Evolutionary conservation across 2,797 vertebrate species (phyloP).

Genomic region (Sebastes reedi): DNA sequence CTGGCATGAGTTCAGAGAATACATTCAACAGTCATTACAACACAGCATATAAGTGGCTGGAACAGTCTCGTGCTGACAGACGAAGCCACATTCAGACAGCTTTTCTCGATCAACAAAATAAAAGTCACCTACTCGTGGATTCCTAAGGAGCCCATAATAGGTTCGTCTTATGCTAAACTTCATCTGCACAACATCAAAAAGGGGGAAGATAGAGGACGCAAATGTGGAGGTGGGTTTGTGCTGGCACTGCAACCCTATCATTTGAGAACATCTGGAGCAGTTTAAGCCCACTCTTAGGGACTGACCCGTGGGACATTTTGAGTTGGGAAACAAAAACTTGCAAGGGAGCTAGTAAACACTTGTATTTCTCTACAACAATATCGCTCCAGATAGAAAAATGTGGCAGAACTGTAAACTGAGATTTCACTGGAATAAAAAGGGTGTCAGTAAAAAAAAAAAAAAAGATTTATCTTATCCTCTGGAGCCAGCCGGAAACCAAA

Average conservation of each 20-base stretch:
- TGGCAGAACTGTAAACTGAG: conserved; percentile 15
- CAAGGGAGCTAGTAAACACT: conserved; percentile 63
- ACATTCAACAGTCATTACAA: conserved; percentile 59
- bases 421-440: conserved; percentile 23
- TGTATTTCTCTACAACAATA: conserved; percentile 35
- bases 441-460: not conserved
- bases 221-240: conserved; percentile 72
- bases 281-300: conserved; percentile 70
- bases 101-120: conserved; percentile 51
- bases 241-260: conserved; percentile 73
- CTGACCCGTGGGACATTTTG: conserved; percentile 71
- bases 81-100: conserved; percentile 58
- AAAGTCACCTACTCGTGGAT: conserved; percentile 64
- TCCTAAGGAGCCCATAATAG: conserved; percentile 34
- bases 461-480: not conserved
- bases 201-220: conserved; percentile 55
- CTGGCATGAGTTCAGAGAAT: conserved; percentile 61
- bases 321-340: conserved; percentile 74
- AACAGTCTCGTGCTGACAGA: conserved; percentile 60
- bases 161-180: conserved; percentile 43
- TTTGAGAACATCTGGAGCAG: conserved; percentile 83
- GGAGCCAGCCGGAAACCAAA: conserved; percentile 23
- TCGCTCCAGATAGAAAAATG: conserved; percentile 20
- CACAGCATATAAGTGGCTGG: conserved; percentile 57
- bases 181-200: conserved; percentile 74